These are phyloP conservation scores for Macrosiphum euphorbiae DNA, from an alignment of 2,888 invertebrate genomes.

Conservation along the genomic window DNA sequence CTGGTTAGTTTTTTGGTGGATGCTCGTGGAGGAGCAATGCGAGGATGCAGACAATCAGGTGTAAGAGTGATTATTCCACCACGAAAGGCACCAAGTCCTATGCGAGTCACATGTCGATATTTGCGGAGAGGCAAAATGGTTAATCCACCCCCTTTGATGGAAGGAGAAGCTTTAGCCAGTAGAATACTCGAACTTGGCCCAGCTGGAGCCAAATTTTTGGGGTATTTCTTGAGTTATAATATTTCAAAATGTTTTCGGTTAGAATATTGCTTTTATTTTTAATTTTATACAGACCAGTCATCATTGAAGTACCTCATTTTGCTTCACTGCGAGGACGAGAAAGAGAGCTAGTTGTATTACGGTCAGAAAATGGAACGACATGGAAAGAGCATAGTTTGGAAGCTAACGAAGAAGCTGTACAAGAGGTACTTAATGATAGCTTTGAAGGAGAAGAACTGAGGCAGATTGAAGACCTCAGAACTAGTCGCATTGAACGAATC, in stretches of 20 bases:
- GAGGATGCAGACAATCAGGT: constrained; percentile 97
- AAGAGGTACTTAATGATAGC: constrained; percentile 93
- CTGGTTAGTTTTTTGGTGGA: constrained; percentile 99
- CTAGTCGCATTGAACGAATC: constrained; percentile 92
- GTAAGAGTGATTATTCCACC: constrained; percentile 97
- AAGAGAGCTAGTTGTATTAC: constrained; percentile 94
- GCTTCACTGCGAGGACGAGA: constrained; percentile 94
- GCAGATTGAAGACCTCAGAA: constrained; percentile 86
- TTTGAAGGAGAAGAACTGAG: constrained; percentile 87
- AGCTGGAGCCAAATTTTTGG: constrained; percentile 94
- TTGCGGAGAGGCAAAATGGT: constrained; percentile 80
- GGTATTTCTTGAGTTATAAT: constrained; percentile 72
- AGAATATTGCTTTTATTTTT: background rate
- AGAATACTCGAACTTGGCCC: constrained; percentile 96
- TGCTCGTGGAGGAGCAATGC: constrained; percentile 98
- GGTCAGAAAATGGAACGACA: constrained; percentile 97
- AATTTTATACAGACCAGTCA: constrained; percentile 79
- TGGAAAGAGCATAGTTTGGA: constrained; percentile 96
- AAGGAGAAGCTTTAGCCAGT: constrained; percentile 97
- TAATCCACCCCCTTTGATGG: constrained; percentile 96
- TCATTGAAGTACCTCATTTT: constrained; percentile 97
- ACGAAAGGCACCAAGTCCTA: constrained; percentile 93
- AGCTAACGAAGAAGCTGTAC: constrained; percentile 87
- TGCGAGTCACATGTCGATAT: constrained; percentile 95
- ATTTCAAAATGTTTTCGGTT: background rate